These are phyloP conservation scores for Imbricaverruca yamaguchii DNA, from an alignment of 2,888 invertebrate species.

Conservation along the genomic window DNA sequence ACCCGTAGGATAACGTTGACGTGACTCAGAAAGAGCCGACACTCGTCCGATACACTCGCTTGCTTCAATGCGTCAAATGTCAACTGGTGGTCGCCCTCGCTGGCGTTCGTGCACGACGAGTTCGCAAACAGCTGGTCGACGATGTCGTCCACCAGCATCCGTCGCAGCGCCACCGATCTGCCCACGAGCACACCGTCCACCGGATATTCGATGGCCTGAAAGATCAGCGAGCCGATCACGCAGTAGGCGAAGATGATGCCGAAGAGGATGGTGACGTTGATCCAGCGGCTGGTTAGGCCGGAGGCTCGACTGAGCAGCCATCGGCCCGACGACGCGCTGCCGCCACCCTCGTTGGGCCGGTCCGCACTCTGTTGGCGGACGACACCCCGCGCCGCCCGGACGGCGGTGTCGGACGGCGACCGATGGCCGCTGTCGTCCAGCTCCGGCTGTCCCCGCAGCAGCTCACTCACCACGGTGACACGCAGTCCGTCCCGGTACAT, in stretches of 20 bases:
- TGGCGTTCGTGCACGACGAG: background rate
- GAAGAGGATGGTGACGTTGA: background rate
- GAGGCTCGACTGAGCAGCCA: background rate
- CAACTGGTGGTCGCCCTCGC: background rate
- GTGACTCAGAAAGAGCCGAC: background rate
- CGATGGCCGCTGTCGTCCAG: no score
- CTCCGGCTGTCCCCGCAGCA: background rate
- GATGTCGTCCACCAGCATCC: background rate
- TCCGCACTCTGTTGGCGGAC: no score
- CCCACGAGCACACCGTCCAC: background rate
- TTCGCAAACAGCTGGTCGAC: background rate
- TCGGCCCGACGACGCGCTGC: background rate
- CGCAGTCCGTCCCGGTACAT: background rate
- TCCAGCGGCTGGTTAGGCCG: background rate
- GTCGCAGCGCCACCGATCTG: background rate
- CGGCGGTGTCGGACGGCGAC: no score
- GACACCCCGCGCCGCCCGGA: no score
- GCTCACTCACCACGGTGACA: background rate
- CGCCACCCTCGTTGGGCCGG: no score
- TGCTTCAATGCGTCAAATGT: background rate
- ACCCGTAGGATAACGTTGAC: background rate
- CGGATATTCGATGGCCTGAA: background rate
- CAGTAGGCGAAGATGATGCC: background rate
- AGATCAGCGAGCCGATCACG: background rate
- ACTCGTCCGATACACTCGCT: background rate